Evolutionary conservation across 2,888 invertebrate species (phyloP).

Genomic region (Temnothorax rugatulus): DNA sequence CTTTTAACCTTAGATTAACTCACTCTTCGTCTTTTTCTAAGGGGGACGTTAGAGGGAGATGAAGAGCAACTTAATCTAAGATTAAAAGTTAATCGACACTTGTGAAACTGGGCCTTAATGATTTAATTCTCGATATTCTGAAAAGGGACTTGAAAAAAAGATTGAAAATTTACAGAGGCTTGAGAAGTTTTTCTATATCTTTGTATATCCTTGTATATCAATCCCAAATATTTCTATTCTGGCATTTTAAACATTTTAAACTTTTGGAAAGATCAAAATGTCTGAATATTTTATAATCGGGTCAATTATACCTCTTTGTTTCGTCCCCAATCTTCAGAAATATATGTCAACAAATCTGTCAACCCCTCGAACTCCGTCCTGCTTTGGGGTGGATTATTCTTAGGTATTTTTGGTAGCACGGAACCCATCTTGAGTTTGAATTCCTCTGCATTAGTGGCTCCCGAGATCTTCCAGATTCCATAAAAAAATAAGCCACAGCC

Average conservation of each 20-base stretch:
- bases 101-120: no score
- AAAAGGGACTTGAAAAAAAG: not conserved
- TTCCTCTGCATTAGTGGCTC: slow-evolving; percentile 94
- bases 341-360: slow-evolving; percentile 93
- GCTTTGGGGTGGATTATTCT: slow-evolving; percentile 92
- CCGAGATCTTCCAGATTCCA: slow-evolving; percentile 95
- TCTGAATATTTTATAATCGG: not conserved
- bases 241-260: not conserved
- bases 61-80: no score
- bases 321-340: slow-evolving; percentile 83
- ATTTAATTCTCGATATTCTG: not conserved
- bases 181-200: not conserved
- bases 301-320: slow-evolving; percentile 56
- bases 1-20: no score
- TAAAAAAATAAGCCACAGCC: slow-evolving; percentile 94
- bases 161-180: not conserved
- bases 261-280: not conserved
- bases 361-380: slow-evolving; percentile 95
- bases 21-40: no score
- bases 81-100: no score
- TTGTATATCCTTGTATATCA: not conserved
- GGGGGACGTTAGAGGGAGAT: no score
- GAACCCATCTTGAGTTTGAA: slow-evolving; percentile 94
- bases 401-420: slow-evolving; percentile 92
- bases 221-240: not conserved